These are phyloP conservation scores for Larimichthys crocea DNA, from an alignment of 2,113 vertebrate genomes.

Conservation along the genomic window DNA sequence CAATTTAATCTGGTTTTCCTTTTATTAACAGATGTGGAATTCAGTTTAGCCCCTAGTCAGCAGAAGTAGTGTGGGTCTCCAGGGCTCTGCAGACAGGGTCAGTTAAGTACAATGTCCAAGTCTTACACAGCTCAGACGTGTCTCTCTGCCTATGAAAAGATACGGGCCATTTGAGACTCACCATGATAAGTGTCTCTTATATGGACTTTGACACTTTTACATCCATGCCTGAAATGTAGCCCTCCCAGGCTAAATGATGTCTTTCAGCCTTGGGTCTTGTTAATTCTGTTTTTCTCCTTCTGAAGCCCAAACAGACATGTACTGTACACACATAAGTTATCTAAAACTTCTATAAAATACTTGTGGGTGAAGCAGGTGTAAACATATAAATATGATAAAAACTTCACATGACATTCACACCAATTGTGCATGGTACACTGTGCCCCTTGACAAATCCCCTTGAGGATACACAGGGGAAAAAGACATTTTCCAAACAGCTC, in stretches of 20 bases:
- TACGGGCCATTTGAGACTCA: conserved; percentile 66
- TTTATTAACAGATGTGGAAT: conserved; percentile 58
- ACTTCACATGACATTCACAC: conserved; percentile 56
- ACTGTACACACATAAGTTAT: conserved; percentile 60
- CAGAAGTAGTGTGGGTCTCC: conserved; percentile 48
- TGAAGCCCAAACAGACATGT: conserved; percentile 45
- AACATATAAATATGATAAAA: conserved; percentile 76
- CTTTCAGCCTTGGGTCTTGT: conserved; percentile 71
- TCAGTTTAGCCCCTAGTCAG: conserved; percentile 52
- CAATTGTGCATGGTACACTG: conserved; percentile 60
- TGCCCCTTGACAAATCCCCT: conserved; percentile 57
- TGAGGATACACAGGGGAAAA: conserved; percentile 32
- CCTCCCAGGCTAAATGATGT: conserved; percentile 70
- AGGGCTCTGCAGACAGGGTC: conserved; percentile 42
- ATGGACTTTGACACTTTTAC: conserved; percentile 80
- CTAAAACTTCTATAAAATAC: conserved; percentile 65
- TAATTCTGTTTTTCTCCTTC: conserved; percentile 68
- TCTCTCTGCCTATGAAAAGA: conserved; percentile 62
- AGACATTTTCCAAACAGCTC: conserved; percentile 61
- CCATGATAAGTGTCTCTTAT: conserved; percentile 74
- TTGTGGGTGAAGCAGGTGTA: conserved; percentile 68
- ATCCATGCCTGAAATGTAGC: conserved; percentile 71
- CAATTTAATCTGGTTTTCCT: conserved; percentile 63
- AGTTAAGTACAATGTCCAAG: conserved; percentile 54
- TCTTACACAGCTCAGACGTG: conserved; percentile 44